These are phyloP conservation scores for Lordiphosa fenestrarum DNA, from an alignment of 2,888 invertebrate genomes.

Conservation along the genomic window DNA sequence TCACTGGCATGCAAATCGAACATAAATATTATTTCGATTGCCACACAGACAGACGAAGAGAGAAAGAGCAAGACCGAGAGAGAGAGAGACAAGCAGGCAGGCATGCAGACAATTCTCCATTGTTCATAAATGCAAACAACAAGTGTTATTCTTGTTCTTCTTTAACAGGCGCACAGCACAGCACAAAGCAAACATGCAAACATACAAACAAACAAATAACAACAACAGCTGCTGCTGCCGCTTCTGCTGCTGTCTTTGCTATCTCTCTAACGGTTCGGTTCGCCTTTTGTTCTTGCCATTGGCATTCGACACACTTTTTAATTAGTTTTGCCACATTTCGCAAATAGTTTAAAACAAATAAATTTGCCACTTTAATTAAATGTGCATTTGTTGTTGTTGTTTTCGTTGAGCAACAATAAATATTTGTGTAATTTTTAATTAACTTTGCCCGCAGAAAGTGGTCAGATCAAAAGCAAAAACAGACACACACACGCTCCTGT, in stretches of 20 bases:
- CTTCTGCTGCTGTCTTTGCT: constrained; percentile 5
- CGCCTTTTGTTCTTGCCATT: constrained; percentile 68
- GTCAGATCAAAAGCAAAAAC: background rate
- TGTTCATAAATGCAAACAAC: constrained; percentile 47
- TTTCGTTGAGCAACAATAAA: constrained; percentile 32
- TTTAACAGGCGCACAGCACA: constrained; percentile 32
- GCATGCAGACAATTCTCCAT: constrained; percentile 13
- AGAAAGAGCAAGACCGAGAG: background rate
- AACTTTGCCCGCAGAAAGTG: constrained; percentile 13
- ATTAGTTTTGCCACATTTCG: constrained; percentile 69
- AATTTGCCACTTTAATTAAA: constrained; percentile 57
- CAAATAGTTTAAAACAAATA: constrained; percentile 70
- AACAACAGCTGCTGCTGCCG: constrained; percentile 9
- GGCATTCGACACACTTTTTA: constrained; percentile 72
- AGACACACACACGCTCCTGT: constrained; percentile 3
- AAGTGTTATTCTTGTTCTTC: constrained; percentile 46
- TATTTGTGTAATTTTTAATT: constrained; percentile 46
- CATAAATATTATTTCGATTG: constrained; percentile 26
- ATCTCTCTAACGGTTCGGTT: constrained; percentile 33
- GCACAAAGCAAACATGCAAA: constrained; percentile 14
- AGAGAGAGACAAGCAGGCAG: constrained; percentile 1
- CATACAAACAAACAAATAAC: constrained; percentile 8
- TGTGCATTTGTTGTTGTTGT: constrained; percentile 23
- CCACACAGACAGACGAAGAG: background rate
- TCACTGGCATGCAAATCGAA: constrained; percentile 23